Base-by-base conservation (phyloP, 1,140 invertebrate genomes). In the Hypothenemus hampei region DNA sequence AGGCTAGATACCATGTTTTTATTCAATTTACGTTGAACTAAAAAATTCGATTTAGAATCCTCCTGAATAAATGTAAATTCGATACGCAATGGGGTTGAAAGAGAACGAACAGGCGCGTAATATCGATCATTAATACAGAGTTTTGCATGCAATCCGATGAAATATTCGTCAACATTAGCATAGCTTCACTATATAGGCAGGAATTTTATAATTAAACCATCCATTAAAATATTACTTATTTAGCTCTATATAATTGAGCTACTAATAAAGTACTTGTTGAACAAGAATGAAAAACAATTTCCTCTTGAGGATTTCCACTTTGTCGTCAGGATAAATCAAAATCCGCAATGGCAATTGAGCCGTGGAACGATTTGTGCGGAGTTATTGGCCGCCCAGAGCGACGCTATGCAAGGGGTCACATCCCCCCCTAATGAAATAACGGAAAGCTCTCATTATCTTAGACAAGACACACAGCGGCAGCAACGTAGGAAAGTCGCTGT, bases 361-460 rank as follows among this genome's bases (percentile, higher is more conserved):
- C 11, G 33, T 51, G 23, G 47, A 40, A 23, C 18, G 37, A 47
- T 57, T 50, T 31, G 33, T 41, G 37, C 40, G 13, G 36, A 48
- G 24, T 49, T 57, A 57, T 57, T 51, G 55, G 36, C 35, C 36
- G 55, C 55, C 49, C 41, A 26, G 21, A 31, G 55, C 47, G 13
- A 7, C 45, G 13, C 46, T 4, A n/a, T 51, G 46, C 47, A 50
- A 56, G 45, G 53, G 55, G 55, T 50, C 46, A 57, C 55, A 50
- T 40, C 39, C 55, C n/a, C n/a, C n/a, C 48, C 46, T 57, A 50
- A 57, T 50, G 26, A 51, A 57, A 57, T 50, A 50, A 57, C 55
- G 55, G 55, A 57, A 57, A 57, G 45, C 31, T 57, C 55, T 57
- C 55, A 57, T 57, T 57, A 57, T 57, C 55, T 57, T 57, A 57